Base-by-base conservation (phyloP, 1,140 invertebrate species). In the Mercenaria mercenaria region DNA sequence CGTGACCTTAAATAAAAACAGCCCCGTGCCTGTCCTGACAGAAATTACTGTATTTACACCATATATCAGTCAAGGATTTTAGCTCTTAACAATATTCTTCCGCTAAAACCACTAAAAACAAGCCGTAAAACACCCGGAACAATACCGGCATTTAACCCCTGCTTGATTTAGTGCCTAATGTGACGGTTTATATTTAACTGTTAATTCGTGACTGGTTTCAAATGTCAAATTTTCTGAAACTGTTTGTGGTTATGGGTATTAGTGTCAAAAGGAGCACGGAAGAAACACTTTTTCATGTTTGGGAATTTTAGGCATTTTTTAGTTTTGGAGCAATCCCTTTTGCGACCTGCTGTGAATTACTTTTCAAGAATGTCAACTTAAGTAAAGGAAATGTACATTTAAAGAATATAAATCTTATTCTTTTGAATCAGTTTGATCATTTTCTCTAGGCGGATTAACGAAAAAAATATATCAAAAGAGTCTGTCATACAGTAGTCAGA, bases 81-180 rank as follows among this genome's bases (percentile, higher is more conserved):
- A 41, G 13, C 4, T 64, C 59, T 32, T 26, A 10, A 61, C 81
- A 83, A 83, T 83, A 67, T 83, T 20, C 81, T 83, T 67, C 61
- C 61, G 39, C 34, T 83, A 37, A 41, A 43, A 18, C 39, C 61
- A 41, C 47, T 61, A 59, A 34, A 43, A 56, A 81, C 43, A 39
- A 50, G 56, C 79, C 18, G 37, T 61, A 81, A 81, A 81, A 81
- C 50, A 61, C 79, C 32, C n/a, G 20, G 59, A 20, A 83, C 81
- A 83, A 83, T 83, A 83, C n/a, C 34, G 81, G 61, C 41, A 61
- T 83, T 83, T 83, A 83, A 83, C 81, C 81, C 59, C 34, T 69
- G 18, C 41, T 67, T 61, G 61, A 43, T 59, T 41, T 67, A 61
- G 81, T 59, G 52, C 61, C 52, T 50, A 64, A 83, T 69, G 67